Evolutionary conservation across 2,888 invertebrate genomes (phyloP).

Genomic region (Noctua pronuba): DNA sequence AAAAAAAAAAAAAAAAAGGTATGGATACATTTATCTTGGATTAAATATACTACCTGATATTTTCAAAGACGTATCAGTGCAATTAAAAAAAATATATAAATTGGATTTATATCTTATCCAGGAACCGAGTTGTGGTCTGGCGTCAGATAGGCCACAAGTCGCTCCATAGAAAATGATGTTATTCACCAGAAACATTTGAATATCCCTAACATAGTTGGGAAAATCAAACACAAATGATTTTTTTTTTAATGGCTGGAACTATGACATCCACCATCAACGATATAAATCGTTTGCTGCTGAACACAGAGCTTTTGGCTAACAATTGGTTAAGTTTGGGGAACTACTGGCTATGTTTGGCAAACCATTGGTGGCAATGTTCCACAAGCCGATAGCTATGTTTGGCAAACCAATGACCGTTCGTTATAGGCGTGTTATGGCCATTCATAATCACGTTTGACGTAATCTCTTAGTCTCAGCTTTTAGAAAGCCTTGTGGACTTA

Average conservation of each 20-base stretch:
- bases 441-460: conserved; percentile 35
- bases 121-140: not conserved
- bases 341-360: not conserved
- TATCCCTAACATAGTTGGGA: not conserved
- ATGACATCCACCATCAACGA: not conserved
- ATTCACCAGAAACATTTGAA: not conserved
- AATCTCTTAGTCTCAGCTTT: conserved; percentile 11
- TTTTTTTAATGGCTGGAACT: not conserved
- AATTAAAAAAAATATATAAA: too few relatives aligned
- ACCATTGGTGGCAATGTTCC: conserved; percentile 4
- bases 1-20: too few relatives aligned
- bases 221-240: not conserved
- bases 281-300: not conserved
- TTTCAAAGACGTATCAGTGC: not conserved
- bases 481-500: not conserved
- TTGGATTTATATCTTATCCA: too few relatives aligned
- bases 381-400: conserved; percentile 10
- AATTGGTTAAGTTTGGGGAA: not conserved
- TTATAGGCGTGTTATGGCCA: not conserved
- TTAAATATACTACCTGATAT: not conserved
- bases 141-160: not conserved
- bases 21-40: not conserved
- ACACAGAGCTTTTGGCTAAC: conserved; percentile 2
- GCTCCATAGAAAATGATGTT: not conserved
- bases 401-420: not conserved